Evolutionary conservation across 2,888 invertebrate species (phyloP), one percentile per base, ranked within the genome.

Genomic region (Malacosoma neustria): DNA sequence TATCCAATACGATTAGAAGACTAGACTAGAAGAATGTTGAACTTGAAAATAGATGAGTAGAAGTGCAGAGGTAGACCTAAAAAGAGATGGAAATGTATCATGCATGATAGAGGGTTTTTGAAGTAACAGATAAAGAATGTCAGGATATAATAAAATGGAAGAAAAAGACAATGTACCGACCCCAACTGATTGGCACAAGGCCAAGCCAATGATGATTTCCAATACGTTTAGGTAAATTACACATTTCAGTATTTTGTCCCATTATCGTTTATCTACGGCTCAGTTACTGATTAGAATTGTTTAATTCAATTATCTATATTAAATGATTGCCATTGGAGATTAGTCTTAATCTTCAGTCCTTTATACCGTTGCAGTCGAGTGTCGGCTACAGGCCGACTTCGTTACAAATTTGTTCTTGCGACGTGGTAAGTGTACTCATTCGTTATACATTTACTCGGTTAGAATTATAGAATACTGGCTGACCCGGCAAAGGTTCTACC

Each of bases 301-400:
- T 12, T 44, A 43, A 45, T 48, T 41, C 33, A 36, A 35, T 49
- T 56, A 57, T 57, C 55, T 45, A 39, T 51, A 57, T 48, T 41
- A 54, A 49, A 49, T 49, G 45, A 43, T 51, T 2, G 22, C 22
- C 22, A 22, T 22, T 22, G 22, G 22, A 53, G 54, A 57, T 57
- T 68, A 68, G 74, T 73, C 63, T 56, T 34, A 40, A 52, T 46
- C 40, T 35, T 47, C 38, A 57, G 51, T 56, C 57, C 61, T 69
- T n/a, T n/a, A n/a, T n/a, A n/a, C n/a, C 56, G 77, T 77, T 80
- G 56, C 41, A 51, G 61, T 50, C 58, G 46, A 53, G 54, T 59
- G 45, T 58, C 53, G 72, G 72, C 69, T 64, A 41, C 46, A 41
- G 57, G 71, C 64, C 63, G 70, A 66, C 2, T 7, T 22, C 61